Evolutionary conservation across 2,888 invertebrate species (phyloP).

Genomic region (Gari tellinella): DNA sequence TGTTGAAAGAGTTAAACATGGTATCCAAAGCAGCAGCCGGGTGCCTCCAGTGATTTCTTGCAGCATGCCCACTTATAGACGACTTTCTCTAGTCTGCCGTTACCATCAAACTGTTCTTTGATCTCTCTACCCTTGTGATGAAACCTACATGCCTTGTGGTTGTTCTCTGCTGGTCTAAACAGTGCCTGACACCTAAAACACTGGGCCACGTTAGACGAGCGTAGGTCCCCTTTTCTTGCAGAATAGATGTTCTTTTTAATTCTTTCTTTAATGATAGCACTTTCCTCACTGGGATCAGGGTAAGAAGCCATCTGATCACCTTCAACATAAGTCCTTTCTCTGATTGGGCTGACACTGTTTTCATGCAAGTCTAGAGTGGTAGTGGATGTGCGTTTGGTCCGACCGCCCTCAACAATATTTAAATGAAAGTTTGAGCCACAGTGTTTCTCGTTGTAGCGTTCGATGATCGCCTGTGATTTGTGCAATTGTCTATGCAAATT

Average conservation of each 20-base stretch:
- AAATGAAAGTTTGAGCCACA: constrained; percentile 71
- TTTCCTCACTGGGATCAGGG: constrained; percentile 64
- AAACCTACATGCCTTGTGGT: constrained; percentile 71
- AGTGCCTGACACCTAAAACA: constrained; percentile 76
- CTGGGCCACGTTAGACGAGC: constrained; percentile 67
- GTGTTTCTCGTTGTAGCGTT: constrained; percentile 70
- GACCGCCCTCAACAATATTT: constrained; percentile 59
- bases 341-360: constrained; percentile 5
- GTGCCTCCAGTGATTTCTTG: constrained; percentile 69
- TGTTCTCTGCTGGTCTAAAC: constrained; percentile 75
- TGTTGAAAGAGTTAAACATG: constrained; percentile 71
- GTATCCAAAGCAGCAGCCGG: constrained; percentile 75
- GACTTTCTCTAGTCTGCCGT: constrained; percentile 69
- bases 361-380: constrained; percentile 23
- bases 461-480: constrained; percentile 69
- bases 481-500: constrained; percentile 61
- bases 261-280: constrained; percentile 66
- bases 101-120: constrained; percentile 70
- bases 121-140: constrained; percentile 77
- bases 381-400: constrained; percentile 3
- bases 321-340: constrained; percentile 71
- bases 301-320: constrained; percentile 69
- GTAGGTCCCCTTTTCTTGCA: constrained; percentile 50
- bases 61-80: constrained; percentile 79
- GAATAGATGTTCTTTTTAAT: constrained; percentile 64